Evolutionary conservation across 1,140 invertebrate species (phyloP).

Genomic region (Tetragonula clypearis): DNA sequence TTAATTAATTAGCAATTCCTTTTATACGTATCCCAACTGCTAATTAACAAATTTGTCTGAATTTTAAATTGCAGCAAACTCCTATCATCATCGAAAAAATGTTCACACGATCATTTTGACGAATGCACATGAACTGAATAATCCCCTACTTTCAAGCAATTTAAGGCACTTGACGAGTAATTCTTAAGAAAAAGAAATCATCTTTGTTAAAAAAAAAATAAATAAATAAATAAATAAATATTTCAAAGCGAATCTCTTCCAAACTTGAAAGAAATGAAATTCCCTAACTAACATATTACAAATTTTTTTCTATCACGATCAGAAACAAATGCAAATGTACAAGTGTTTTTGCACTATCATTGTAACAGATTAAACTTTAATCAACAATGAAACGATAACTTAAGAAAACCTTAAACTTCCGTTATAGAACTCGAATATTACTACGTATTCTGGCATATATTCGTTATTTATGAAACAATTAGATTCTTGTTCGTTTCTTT

Average conservation of each 20-base stretch:
- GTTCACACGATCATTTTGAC: conserved; percentile 8
- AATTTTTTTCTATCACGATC: background rate
- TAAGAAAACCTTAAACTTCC: background rate
- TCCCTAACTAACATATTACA: background rate
- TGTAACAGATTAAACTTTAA: background rate
- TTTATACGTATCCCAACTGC: conserved; percentile 5
- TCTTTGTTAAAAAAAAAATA: background rate
- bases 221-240: background rate
- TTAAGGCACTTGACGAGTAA: conserved; percentile 4
- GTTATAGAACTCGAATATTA: background rate
- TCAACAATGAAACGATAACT: conserved; percentile 5
- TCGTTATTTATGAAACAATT: background rate
- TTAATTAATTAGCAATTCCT: conserved; percentile 12
- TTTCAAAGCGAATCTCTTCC: background rate
- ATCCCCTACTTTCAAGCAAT: background rate
- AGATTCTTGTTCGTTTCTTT: background rate
- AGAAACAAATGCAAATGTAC: conserved; percentile 13
- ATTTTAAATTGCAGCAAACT: conserved; percentile 16
- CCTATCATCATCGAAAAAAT: conserved; percentile 22
- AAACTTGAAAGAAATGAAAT: background rate
- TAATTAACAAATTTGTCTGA: conserved; percentile 39
- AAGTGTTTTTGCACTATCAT: background rate
- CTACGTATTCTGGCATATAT: background rate
- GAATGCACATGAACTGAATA: background rate
- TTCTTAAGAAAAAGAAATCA: background rate